A percentile compares a stretch with the other conserved stretches of the same genome.
Conservation (phyloP, 1,140 invertebrate genomes). For the Neodiprion pinetum region DNA sequence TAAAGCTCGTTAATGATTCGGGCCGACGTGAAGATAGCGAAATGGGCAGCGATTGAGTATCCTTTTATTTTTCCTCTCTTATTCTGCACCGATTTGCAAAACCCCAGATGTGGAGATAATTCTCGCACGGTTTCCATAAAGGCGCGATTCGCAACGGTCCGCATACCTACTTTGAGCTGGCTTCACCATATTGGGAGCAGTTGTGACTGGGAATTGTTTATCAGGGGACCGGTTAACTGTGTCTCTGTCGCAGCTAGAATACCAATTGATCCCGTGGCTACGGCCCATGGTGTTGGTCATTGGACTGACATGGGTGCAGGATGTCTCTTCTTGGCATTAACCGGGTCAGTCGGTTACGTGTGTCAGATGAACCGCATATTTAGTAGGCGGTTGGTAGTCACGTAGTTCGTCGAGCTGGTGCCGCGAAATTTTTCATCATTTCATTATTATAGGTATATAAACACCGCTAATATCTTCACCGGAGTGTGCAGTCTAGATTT, state of each 20-base stretch:
- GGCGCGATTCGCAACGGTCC: not conserved
- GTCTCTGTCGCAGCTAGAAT: constrained; percentile 41
- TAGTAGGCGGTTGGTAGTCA: not conserved
- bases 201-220: constrained; percentile 42
- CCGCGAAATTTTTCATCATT: too few relatives aligned
- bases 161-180: constrained; percentile 25
- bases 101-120: too few relatives aligned
- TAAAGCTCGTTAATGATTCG: not conserved
- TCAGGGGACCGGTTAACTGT: constrained; percentile 43
- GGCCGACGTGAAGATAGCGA: too few relatives aligned
- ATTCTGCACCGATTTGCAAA: too few relatives aligned
- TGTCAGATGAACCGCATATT: constrained; percentile 13
- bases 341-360: constrained; percentile 51
- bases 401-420: too few relatives aligned
- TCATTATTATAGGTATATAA: too few relatives aligned
- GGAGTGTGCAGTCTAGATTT: too few relatives aligned
- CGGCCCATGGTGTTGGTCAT: not conserved
- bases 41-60: too few relatives aligned
- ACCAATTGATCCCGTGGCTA: constrained; percentile 39
- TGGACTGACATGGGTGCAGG: constrained; percentile 36
- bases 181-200: constrained; percentile 43
- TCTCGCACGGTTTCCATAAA: too few relatives aligned
- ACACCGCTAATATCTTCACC: too few relatives aligned
- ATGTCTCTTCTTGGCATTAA: constrained; percentile 47
- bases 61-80: too few relatives aligned